Evolutionary conservation across 2,113 vertebrate species (phyloP), one percentile per base, ranked within the genome.

Genomic region (Rhabdomys dilectus): DNA sequence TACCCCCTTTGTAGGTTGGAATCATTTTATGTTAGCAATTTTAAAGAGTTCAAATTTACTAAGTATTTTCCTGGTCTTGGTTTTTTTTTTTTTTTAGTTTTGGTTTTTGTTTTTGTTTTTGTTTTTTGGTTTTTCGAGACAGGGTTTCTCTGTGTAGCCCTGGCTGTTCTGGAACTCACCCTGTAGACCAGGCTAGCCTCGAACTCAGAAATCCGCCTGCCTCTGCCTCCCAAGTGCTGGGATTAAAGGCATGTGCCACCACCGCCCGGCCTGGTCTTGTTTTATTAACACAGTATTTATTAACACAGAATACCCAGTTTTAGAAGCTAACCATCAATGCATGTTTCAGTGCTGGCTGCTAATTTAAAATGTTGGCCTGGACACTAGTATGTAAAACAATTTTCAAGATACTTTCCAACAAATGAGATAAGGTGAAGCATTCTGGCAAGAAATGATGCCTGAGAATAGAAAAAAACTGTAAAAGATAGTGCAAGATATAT

Each of bases 341-440:
- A 88, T 26, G 48, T 91, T 96, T 80, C 93, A 85, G 39, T 16
- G 0, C 26, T 87, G 48, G 51, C 22, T 88, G 73, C 11, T 89
- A 24, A 56, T 11, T 82, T 84, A 82, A 89, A 70, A 93, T 62
- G 58, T 8, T 82, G n/a, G 10, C 36, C 88, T 70, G 81, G 17
- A 91, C 73, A 81, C 19, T 56, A 72, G 12, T 90, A 93, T 90
- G 22, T 68, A 42, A 95, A 86, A 72, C 9, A 89, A 26, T 78
- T 13, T 84, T 64, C 19, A 93, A 42, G 12, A 92, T 10, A 80
- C 29, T 77, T 90, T 7, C 22, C 36, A 91, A 15, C 1, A 48
- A 34, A 36, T 94, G 15, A 93, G 68, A 95, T 92, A 91, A 90
- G 29, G n/a, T 45, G 81, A 13, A 91, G 19, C 7, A 91, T 90